Evolutionary conservation across 2,113 vertebrate species (phyloP).

Genomic region (Gnathonemus longibarbis): DNA sequence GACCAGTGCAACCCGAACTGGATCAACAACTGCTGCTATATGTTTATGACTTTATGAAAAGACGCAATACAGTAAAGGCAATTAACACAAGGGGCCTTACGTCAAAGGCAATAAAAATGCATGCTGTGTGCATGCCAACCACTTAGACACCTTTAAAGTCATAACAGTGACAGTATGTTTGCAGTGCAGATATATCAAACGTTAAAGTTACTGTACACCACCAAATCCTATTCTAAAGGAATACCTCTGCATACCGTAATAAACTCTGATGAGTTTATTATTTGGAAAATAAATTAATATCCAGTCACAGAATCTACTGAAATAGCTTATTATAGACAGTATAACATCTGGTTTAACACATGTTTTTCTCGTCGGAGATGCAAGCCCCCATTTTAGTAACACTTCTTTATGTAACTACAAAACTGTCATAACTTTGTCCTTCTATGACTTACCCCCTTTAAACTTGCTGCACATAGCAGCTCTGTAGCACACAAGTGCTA

Average conservation of each 20-base stretch:
- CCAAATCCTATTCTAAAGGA: neutral
- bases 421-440: neutral
- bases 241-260: neutral
- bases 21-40: neutral
- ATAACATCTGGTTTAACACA: neutral
- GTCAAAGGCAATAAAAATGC: neutral
- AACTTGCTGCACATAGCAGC: neutral
- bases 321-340: neutral
- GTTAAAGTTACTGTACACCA: neutral
- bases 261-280: neutral
- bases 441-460: neutral
- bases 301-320: neutral
- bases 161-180: neutral
- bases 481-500: neutral
- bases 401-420: neutral
- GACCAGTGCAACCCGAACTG: neutral
- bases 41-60: neutral
- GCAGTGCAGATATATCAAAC: neutral
- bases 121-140: neutral
- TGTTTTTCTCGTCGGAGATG: neutral
- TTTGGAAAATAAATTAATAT: neutral
- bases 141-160: neutral
- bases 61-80: neutral
- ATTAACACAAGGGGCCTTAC: neutral
- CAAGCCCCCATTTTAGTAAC: neutral